A percentile compares a stretch with the other conserved stretches of the same genome.
phyloP scores from a whole-genome alignment of 2,113 vertebrate species.

The Clinocottus analis region DNA sequence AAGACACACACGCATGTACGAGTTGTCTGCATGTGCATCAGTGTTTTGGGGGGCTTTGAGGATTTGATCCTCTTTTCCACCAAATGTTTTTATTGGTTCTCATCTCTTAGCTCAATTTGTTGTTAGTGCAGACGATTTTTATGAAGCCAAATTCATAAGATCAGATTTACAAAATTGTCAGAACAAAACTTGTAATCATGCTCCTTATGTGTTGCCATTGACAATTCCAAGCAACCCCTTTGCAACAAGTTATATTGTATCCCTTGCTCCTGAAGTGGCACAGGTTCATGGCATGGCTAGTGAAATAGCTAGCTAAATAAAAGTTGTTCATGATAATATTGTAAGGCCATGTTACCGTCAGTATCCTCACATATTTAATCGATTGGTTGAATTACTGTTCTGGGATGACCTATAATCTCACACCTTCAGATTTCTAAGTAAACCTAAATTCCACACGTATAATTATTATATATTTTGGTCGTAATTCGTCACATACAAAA shows the following conservation, averaged over 20 bases:
- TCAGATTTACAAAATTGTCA: neutral
- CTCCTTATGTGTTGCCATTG: neutral
- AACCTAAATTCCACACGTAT: neutral
- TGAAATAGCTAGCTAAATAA: neutral
- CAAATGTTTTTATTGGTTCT: constrained; percentile 2
- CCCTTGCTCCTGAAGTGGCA: neutral
- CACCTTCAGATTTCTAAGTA: neutral
- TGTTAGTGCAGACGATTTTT: neutral
- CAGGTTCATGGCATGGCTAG: neutral
- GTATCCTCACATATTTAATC: neutral
- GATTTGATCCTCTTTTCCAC: neutral
- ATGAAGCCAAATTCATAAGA: neutral
- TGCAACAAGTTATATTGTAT: neutral
- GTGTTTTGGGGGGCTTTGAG: neutral
- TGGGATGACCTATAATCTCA: neutral
- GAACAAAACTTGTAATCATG: neutral
- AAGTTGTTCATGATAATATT: neutral
- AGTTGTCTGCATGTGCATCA: neutral
- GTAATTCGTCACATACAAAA: neutral
- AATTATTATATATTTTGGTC: neutral
- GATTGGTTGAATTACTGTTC: neutral
- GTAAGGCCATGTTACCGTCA: neutral
- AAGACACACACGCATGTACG: neutral
- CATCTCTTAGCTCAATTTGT: neutral
- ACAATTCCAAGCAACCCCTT: neutral